Evolutionary conservation across 2,113 vertebrate genomes (phyloP).

Genomic region (Aviceda subcristata): DNA sequence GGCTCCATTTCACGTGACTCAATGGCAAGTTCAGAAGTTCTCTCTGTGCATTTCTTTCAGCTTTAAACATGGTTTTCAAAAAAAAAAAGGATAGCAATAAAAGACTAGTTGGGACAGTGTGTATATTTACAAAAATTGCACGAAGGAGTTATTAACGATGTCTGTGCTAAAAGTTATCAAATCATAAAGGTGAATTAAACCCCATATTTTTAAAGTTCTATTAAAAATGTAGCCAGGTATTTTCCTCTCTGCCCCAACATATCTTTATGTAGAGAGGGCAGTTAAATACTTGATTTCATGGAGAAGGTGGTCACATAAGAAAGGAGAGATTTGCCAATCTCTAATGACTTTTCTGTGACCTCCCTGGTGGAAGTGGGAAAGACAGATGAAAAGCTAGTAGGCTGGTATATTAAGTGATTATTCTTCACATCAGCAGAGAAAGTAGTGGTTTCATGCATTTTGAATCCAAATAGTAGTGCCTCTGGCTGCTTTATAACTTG

Average conservation of each 20-base stretch:
- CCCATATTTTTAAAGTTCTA: not conserved
- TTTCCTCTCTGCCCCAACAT: not conserved
- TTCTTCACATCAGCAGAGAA: not conserved
- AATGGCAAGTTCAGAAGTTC: not conserved
- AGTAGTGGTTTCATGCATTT: not conserved
- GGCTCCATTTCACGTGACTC: not conserved
- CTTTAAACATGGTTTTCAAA: not conserved
- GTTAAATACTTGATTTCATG: not conserved
- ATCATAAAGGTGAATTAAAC: not conserved
- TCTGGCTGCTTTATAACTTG: not conserved
- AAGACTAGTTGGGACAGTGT: not conserved
- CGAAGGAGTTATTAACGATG: not conserved
- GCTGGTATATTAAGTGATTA: not conserved
- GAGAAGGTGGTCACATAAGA: not conserved
- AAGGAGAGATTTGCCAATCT: not conserved
- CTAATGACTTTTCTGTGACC: not conserved
- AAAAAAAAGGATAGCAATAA: not conserved
- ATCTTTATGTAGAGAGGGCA: not conserved
- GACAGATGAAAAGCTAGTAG: not conserved
- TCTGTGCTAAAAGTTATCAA: not conserved
- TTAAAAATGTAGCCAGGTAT: not conserved
- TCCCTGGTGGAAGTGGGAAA: not conserved
- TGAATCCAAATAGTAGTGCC: not conserved
- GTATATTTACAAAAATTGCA: not conserved
- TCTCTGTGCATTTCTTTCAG: not conserved